Conservation (phyloP, 2,797 vertebrate genomes). For the Anguilla pacifica region DNA sequence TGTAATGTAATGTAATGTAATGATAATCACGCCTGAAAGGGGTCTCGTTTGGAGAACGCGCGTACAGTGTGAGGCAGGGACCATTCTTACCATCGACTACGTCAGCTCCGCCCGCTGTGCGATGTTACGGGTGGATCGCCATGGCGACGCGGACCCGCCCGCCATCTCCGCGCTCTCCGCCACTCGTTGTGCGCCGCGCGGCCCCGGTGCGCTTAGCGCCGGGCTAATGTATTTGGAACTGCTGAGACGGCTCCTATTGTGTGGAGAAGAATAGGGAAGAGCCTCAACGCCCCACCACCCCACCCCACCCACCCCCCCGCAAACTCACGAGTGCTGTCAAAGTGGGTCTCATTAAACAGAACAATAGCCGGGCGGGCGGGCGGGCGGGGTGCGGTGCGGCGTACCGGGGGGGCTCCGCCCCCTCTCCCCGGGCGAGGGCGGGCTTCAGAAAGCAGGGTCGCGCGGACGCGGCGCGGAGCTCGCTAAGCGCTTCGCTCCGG, state of each 20-base stretch:
- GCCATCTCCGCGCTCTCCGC: slow-evolving; percentile 77
- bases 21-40: slow-evolving; percentile 67
- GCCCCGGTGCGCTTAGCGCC: slow-evolving; percentile 53
- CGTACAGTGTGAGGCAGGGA: slow-evolving; percentile 74
- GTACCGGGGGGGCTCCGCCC: neutral
- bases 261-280: slow-evolving; percentile 45
- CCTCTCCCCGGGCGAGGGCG: neutral
- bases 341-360: slow-evolving; percentile 46
- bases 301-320: neutral
- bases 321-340: slow-evolving; percentile 49
- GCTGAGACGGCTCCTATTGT: slow-evolving; percentile 54
- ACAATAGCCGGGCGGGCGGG: slow-evolving; percentile 30
- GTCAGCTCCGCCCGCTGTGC: slow-evolving; percentile 65
- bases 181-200: slow-evolving; percentile 61
- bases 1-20: slow-evolving; percentile 50
- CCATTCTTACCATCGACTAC: slow-evolving; percentile 71
- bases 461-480: neutral
- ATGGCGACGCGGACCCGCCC: slow-evolving; percentile 82
- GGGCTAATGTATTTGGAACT: slow-evolving; percentile 59
- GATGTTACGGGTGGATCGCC: slow-evolving; percentile 80
- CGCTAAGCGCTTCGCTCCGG: neutral
- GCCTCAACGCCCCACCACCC: neutral
- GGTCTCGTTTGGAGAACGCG: slow-evolving; percentile 68
- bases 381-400: neutral
- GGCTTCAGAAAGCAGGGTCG: too few species aligned